Conservation (phyloP, 2,113 vertebrate genomes). For the Hylia prasina region DNA sequence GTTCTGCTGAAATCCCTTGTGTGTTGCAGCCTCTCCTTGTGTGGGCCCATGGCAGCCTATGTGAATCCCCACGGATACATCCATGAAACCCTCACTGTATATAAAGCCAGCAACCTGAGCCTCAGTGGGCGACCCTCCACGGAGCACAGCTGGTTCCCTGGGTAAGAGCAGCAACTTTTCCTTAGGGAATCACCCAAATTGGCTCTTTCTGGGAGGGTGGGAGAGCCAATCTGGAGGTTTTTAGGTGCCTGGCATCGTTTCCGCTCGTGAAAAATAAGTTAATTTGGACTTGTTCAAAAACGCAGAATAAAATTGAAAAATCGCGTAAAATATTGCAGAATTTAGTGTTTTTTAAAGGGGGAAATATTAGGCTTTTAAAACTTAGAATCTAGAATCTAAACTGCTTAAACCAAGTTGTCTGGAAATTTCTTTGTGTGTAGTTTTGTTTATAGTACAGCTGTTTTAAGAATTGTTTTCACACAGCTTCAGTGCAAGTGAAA, state of each 20-base stretch:
- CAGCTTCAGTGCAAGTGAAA: not conserved
- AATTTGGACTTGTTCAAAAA: not conserved
- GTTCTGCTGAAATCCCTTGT: not conserved
- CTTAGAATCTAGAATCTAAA: not conserved
- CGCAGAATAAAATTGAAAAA: not conserved
- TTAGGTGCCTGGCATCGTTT: accelerated
- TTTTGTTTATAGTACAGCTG: not conserved
- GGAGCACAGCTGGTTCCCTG: constrained; percentile 98
- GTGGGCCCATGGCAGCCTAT: constrained; percentile 96
- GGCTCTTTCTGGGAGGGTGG: not conserved
- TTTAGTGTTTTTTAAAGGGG: not conserved
- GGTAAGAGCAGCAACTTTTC: constrained; percentile 72
- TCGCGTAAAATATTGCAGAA: not conserved
- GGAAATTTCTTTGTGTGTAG: not conserved
- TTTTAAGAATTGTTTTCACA: not conserved
- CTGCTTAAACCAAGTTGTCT: not conserved
- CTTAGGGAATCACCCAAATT: not conserved
- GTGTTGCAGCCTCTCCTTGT: constrained; percentile 84
- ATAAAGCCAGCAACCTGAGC: constrained; percentile 90
- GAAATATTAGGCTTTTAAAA: not conserved
- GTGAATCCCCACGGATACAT: constrained; percentile 97
- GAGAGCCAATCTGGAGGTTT: accelerated
- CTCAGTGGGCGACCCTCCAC: constrained; percentile 89
- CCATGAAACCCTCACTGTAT: constrained; percentile 94
- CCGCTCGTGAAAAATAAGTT: accelerated